Evolutionary conservation across 2,113 vertebrate genomes (phyloP).

Genomic region (Dunckerocampus dactyliophorus): DNA sequence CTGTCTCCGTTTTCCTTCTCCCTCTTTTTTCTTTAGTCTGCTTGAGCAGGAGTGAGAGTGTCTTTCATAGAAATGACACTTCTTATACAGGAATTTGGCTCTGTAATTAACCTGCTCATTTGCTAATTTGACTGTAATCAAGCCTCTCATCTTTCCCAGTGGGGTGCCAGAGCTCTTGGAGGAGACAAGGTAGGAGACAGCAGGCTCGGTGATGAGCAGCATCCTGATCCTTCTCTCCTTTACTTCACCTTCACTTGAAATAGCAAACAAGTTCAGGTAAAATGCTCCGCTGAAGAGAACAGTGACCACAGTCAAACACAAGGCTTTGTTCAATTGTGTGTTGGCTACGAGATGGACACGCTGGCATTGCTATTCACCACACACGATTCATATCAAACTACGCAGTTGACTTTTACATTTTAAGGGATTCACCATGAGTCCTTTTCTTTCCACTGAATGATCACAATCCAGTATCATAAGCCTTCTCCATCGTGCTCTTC

Average conservation of each 20-base stretch:
- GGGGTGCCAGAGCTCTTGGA: constrained; percentile 57
- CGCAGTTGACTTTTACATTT: constrained; percentile 48
- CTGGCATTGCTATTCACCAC: background rate
- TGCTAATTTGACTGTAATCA: constrained; percentile 74
- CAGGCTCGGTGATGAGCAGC: constrained; percentile 49
- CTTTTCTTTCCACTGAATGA: constrained; percentile 35
- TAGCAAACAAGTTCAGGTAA: constrained; percentile 35
- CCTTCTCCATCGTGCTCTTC: constrained; percentile 26
- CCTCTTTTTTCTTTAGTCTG: constrained; percentile 36
- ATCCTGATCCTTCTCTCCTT: constrained; percentile 50
- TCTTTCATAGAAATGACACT: constrained; percentile 60
- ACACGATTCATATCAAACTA: constrained; percentile 35
- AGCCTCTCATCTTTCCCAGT: constrained; percentile 69
- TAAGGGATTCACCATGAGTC: constrained; percentile 30
- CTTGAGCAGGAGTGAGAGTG: constrained; percentile 36
- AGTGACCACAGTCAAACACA: constrained; percentile 26
- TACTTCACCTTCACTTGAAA: constrained; percentile 48
- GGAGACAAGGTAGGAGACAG: constrained; percentile 56
- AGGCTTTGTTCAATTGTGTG: constrained; percentile 19
- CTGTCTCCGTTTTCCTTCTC: constrained; percentile 15
- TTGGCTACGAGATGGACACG: too few relatives aligned
- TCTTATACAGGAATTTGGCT: constrained; percentile 64
- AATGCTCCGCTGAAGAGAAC: constrained; percentile 22
- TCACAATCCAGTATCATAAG: constrained; percentile 21
- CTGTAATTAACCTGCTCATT: constrained; percentile 73